Conservation (phyloP, 2,888 invertebrate species). For the Heterodera filipjevi region DNA sequence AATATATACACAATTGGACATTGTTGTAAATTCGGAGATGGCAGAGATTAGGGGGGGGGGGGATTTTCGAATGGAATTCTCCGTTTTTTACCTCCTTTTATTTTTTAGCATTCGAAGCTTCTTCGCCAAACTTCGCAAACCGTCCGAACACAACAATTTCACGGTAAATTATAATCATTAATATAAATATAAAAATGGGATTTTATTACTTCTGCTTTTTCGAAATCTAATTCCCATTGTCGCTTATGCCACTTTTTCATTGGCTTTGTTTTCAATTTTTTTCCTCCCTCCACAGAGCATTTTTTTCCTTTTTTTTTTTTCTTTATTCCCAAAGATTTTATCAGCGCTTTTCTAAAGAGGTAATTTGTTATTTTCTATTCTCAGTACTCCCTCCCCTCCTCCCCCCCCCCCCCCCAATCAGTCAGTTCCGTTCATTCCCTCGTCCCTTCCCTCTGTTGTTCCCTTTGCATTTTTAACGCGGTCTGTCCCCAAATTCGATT, state of each 20-base stretch:
- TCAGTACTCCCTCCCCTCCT: too few species aligned
- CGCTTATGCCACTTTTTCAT: too few species aligned
- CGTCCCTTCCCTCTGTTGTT: not conserved
- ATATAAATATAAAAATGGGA: not conserved
- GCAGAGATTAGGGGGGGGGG: too few species aligned
- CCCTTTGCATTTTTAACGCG: not conserved
- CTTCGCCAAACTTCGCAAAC: conserved; percentile 61
- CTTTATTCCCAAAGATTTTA: conserved; percentile 66
- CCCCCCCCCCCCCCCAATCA: not conserved
- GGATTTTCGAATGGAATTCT: too few species aligned
- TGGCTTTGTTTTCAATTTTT: too few species aligned
- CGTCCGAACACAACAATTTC: conserved; percentile 46
- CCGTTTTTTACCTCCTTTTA: not conserved
- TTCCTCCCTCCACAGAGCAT: too few species aligned
- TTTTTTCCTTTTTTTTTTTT: not conserved
- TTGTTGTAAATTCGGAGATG: too few species aligned
- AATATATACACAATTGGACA: too few species aligned
- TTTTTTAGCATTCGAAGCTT: conserved; percentile 51
- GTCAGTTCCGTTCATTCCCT: conserved; percentile 66
- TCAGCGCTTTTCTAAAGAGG: too few species aligned
- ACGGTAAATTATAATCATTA: not conserved
- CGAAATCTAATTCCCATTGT: too few species aligned
- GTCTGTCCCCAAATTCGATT: not conserved
- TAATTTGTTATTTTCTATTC: too few species aligned
- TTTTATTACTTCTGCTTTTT: too few species aligned